Percentiles rank a stretch among this genome's conserved stretches.
Conservation (phyloP, 2,113 vertebrate genomes). For the Puntigrus tetrazona region DNA sequence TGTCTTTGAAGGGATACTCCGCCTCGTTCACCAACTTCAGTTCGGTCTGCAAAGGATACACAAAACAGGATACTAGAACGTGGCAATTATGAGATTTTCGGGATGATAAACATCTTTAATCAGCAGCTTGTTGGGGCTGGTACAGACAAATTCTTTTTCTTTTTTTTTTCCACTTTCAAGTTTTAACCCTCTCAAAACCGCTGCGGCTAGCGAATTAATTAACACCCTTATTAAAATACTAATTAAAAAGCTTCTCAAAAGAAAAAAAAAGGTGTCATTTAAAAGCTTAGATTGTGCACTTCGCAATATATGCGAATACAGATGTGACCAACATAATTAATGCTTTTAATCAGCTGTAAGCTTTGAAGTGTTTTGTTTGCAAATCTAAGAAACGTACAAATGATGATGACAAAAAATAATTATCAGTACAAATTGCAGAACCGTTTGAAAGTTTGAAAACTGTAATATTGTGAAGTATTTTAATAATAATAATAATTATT, state of each 20-base stretch:
- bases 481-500: too few species aligned
- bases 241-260: background rate
- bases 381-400: background rate
- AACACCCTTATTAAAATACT: background rate
- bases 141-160: background rate
- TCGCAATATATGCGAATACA: background rate
- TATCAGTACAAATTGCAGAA: background rate
- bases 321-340: background rate
- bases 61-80: conserved; percentile 45
- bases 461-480: too few species aligned
- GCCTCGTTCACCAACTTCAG: conserved; percentile 83
- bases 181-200: background rate
- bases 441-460: too few species aligned
- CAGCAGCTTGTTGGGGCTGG: background rate
- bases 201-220: background rate
- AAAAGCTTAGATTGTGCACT: background rate
- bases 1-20: conserved; percentile 84
- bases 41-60: conserved; percentile 71
- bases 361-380: background rate
- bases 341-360: background rate
- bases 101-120: background rate
- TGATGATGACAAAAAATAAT: background rate
- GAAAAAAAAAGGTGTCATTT: background rate
- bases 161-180: too few species aligned
- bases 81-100: background rate